Evolutionary conservation across 2,113 vertebrate species (phyloP).

Genomic region (Osmerus eperlanus): DNA sequence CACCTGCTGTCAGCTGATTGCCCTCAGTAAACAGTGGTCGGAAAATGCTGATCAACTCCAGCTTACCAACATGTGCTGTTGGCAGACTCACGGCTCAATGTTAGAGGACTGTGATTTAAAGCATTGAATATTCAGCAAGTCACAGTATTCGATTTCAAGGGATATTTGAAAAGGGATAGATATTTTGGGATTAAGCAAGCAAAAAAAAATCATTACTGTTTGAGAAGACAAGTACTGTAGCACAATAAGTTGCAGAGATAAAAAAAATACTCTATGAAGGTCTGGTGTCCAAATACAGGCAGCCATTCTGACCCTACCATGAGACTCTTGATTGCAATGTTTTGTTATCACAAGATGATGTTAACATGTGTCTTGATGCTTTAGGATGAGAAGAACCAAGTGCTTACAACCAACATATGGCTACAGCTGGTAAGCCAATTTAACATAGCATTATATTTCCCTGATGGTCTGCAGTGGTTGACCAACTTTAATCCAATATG

Average conservation of each 20-base stretch:
- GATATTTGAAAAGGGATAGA: no score
- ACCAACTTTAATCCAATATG: no score
- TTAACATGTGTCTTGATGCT: background rate
- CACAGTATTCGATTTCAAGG: no score
- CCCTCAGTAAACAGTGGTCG: background rate
- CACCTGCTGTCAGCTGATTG: background rate
- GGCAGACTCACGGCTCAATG: no score
- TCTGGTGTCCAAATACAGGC: background rate
- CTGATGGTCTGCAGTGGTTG: no score
- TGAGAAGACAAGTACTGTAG: background rate
- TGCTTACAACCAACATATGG: constrained; percentile 94
- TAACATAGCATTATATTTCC: no score
- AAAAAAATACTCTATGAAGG: background rate
- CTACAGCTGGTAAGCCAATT: constrained; percentile 81
- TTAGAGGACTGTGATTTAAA: no score
- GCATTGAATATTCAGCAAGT: no score
- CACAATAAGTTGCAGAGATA: background rate
- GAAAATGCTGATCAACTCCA: no score
- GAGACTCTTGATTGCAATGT: background rate
- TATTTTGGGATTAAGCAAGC: background rate
- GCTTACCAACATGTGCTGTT: no score
- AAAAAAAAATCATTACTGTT: background rate
- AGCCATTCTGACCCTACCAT: background rate
- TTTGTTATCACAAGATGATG: background rate
- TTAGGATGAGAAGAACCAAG: constrained; percentile 97